A percentile compares a stretch with the other conserved stretches of the same genome.
Conservation (phyloP, 1,140 invertebrate species). For the Penaeus chinensis region DNA sequence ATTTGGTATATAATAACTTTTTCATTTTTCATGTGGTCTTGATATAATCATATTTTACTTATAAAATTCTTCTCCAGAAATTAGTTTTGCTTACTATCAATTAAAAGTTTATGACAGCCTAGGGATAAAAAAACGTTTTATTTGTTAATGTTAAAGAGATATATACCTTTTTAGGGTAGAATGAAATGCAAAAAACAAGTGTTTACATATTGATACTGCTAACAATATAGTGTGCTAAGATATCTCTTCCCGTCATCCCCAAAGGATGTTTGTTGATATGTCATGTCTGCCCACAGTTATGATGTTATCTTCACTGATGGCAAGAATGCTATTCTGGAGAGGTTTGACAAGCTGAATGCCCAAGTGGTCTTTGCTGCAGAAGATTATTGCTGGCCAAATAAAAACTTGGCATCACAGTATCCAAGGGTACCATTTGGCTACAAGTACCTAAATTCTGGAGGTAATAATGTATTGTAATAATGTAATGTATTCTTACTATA, state of each 20-base stretch:
- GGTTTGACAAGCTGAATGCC: slow-evolving; percentile 81
- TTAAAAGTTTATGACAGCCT: too few relatives aligned
- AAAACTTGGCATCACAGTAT: slow-evolving; percentile 77
- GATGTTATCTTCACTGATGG: slow-evolving; percentile 82
- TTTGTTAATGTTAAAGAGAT: too few relatives aligned
- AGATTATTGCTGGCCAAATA: slow-evolving; percentile 94
- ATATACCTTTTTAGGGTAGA: too few relatives aligned
- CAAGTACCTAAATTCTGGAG: slow-evolving; percentile 93
- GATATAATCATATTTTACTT: background rate
- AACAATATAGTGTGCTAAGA: background rate
- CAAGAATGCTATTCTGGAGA: slow-evolving; percentile 77
- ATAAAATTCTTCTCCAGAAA: background rate
- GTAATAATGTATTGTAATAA: slow-evolving; percentile 67
- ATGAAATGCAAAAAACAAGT: background rate
- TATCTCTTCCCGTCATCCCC: background rate
- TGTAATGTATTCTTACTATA: slow-evolving; percentile 16
- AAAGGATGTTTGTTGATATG: background rate
- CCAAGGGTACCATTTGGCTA: slow-evolving; percentile 80
- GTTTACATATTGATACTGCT: background rate
- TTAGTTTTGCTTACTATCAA: background rate
- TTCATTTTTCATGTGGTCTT: background rate
- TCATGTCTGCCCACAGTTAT: slow-evolving; percentile 50
- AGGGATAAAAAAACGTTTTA: too few relatives aligned
- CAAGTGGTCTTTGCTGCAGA: slow-evolving; percentile 93
- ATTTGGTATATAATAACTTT: background rate